Evolutionary conservation across 1,140 invertebrate species (phyloP), one percentile per base, ranked within the genome.

Genomic region (Cotesia vestalis): DNA sequence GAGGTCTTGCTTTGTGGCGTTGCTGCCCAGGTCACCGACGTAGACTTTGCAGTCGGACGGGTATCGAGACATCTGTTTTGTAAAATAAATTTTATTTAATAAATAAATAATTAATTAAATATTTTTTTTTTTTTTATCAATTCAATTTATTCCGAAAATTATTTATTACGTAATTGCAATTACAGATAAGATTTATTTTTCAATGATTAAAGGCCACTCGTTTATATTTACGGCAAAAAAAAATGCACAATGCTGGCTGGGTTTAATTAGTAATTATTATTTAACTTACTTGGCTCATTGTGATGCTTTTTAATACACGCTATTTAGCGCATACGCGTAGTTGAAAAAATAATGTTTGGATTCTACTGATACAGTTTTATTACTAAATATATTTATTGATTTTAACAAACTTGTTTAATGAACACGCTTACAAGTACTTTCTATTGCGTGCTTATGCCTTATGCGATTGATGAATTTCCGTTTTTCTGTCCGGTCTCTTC

Each of bases 41-140:
- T 99, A 99, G 8, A 99, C 93, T 87, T 99, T 99, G 78, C 95
- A 95, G 82, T 98, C 97, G 55, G 92, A 90, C 69, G 92, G 91
- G 84, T 94, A 93, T 55, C 93, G 89, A 72, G 92, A 93, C 92
- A 94, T 94, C 81, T 86, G 51, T 27, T 14, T 17, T 17, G 1
- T 17, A 17, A 20, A 66, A 51, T 17, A 46, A 46, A 17, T 61
- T 61, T 2, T 55, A 67, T 6, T 14, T 53, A 2, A 1, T 34
- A 27, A 27, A 63, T 6, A 38, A 4, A n/a, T 55, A 11, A 4
- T 55, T 55, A 5, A 14, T 4, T 6, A 9, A 59, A 9, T 59
- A 27, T 35, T 59, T 14, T 14, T 55, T 35, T 59, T 14, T 14
- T 55, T 8, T 6, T 46, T 46, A 46, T 46, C 5, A 3, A n/a